These are phyloP conservation scores for Spizaetus ornatus DNA, from an alignment of 2,113 vertebrate species.

Conservation along the genomic window DNA sequence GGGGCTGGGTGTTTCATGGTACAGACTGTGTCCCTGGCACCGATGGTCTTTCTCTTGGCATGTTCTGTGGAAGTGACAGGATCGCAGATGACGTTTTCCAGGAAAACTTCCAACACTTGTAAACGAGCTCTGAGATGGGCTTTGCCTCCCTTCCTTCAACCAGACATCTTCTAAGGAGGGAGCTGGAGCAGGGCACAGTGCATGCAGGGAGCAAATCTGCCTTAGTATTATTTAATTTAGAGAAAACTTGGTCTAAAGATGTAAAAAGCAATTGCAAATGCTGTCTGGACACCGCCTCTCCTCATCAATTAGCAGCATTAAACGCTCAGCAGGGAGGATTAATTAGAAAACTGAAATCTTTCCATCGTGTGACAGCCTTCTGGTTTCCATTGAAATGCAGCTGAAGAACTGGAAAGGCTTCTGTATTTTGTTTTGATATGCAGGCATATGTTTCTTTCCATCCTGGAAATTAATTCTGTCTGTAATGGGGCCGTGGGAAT, in stretches of 20 bases:
- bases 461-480: constrained; percentile 41
- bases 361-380: constrained; percentile 7
- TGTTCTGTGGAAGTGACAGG: constrained; percentile 31
- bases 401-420: constrained; percentile 20
- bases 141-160: neutral
- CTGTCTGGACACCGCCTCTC: neutral
- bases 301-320: constrained; percentile 24
- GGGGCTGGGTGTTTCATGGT: neutral
- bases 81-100: neutral
- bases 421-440: constrained; percentile 51
- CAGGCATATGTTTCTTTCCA: constrained; percentile 44
- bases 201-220: neutral
- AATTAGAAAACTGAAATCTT: constrained; percentile 37
- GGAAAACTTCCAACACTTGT: constrained; percentile 34
- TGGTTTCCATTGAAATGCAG: constrained; percentile 36
- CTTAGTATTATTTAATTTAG: neutral
- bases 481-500: constrained; percentile 5
- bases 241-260: neutral
- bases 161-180: neutral
- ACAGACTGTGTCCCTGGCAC: constrained; percentile 6
- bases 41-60: constrained; percentile 32
- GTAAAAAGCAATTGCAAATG: neutral
- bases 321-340: constrained; percentile 36
- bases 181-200: neutral
- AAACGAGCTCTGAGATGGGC: neutral